phyloP scores from a whole-genome alignment of 2,888 invertebrate genomes.

The Mechanitis mazaeus region DNA sequence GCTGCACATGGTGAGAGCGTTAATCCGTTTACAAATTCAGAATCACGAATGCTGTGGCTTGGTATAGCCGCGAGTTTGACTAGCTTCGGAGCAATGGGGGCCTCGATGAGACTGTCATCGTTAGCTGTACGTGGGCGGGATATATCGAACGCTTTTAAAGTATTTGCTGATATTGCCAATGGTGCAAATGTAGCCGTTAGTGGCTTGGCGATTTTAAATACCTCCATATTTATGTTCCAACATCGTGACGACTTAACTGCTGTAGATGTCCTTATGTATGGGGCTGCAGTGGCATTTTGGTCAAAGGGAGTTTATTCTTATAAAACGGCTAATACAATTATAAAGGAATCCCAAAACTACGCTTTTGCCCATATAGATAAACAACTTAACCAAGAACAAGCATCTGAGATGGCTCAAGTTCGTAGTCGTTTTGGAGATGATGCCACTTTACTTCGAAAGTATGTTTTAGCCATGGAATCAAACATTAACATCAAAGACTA shows the following conservation, averaged over 20 bases:
- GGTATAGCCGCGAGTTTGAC: conserved; percentile 33
- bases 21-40: conserved; percentile 31
- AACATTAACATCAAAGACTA: conserved; percentile 28
- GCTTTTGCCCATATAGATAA: conserved; percentile 29
- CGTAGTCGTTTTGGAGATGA: conserved; percentile 30
- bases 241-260: conserved; percentile 29
- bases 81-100: conserved; percentile 36
- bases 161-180: conserved; percentile 32
- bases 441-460: conserved; percentile 29
- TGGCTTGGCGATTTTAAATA: conserved; percentile 30
- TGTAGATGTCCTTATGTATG: conserved; percentile 30
- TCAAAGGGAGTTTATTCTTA: conserved; percentile 32
- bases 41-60: conserved; percentile 34
- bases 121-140: conserved; percentile 30
- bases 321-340: conserved; percentile 32
- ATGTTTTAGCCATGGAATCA: conserved; percentile 27
- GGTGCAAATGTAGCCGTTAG: conserved; percentile 32
- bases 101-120: conserved; percentile 33
- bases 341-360: conserved; percentile 29
- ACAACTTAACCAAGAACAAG: conserved; percentile 26
- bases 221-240: conserved; percentile 28
- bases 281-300: conserved; percentile 33
- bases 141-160: conserved; percentile 29
- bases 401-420: conserved; percentile 20
- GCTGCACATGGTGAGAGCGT: conserved; percentile 31